These are phyloP conservation scores for Keiferia lycopersicella DNA, from an alignment of 2,888 invertebrate species.

Conservation along the genomic window DNA sequence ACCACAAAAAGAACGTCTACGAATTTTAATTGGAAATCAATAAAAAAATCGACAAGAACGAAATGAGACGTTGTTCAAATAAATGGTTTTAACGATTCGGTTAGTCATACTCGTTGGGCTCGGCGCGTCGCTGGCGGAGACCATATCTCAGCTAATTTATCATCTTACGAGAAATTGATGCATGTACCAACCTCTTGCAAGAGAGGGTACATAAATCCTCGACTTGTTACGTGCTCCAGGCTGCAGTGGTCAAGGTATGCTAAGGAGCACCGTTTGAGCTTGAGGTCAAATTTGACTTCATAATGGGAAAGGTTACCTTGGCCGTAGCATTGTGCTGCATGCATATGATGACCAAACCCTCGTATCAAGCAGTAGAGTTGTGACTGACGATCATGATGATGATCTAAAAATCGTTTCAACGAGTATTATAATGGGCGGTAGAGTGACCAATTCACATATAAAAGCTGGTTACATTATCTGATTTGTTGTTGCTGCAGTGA, in stretches of 20 bases:
- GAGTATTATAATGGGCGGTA: too few species aligned
- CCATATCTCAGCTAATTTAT: conserved; percentile 66
- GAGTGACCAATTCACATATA: too few species aligned
- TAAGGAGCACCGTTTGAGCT: background rate
- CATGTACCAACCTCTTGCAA: conserved; percentile 58
- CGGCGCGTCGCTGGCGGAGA: conserved; percentile 45
- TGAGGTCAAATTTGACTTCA: background rate
- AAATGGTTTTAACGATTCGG: conserved; percentile 24
- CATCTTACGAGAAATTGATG: conserved; percentile 63
- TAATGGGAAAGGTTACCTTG: too few species aligned
- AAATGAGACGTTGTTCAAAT: conserved; percentile 25
- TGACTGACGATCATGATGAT: background rate
- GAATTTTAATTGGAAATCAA: conserved; percentile 23
- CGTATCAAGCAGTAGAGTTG: too few species aligned
- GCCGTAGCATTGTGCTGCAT: too few species aligned
- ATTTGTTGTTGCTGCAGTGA: background rate
- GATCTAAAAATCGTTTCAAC: background rate
- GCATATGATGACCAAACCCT: too few species aligned
- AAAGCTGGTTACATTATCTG: too few species aligned
- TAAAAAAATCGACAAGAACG: conserved; percentile 21
- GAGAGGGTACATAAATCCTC: conserved; percentile 40
- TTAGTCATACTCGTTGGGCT: conserved; percentile 22
- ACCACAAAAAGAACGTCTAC: conserved; percentile 20
- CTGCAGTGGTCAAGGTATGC: conserved; percentile 32
- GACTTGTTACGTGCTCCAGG: conserved; percentile 51